Conservation (phyloP, 2,888 invertebrate genomes). For the Axea sp. region DNA sequence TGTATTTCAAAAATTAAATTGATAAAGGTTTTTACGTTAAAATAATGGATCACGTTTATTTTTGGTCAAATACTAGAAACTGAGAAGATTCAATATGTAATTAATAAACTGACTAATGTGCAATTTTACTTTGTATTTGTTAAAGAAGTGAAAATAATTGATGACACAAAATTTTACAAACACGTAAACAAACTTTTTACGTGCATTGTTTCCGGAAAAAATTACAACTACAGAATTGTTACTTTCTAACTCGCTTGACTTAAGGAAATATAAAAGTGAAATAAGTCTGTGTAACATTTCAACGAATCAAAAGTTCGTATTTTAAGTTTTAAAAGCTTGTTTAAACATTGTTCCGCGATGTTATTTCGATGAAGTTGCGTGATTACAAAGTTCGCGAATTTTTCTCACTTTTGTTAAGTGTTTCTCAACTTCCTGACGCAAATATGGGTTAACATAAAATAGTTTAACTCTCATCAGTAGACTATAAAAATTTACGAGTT, state of each 20-base stretch:
- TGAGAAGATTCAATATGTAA: too few relatives aligned
- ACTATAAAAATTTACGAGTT: too few relatives aligned
- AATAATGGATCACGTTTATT: too few relatives aligned
- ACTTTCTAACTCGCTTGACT: background rate
- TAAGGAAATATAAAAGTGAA: background rate
- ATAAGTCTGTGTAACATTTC: background rate
- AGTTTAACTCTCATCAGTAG: too few relatives aligned
- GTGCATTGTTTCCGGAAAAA: background rate
- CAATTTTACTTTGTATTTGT: too few relatives aligned
- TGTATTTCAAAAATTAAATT: too few relatives aligned
- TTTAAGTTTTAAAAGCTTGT: conserved; percentile 5
- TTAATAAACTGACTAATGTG: too few relatives aligned
- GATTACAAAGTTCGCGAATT: conserved; percentile 13
- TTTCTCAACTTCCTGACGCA: background rate
- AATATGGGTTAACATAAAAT: background rate
- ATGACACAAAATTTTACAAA: too few relatives aligned
- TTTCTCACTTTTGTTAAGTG: conserved; percentile 10
- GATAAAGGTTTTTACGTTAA: too few relatives aligned
- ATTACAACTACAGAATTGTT: background rate
- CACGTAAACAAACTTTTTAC: too few relatives aligned
- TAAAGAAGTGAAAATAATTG: too few relatives aligned
- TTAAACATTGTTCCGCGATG: conserved; percentile 8
- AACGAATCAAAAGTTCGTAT: background rate
- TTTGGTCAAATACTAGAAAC: too few relatives aligned
- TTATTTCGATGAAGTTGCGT: conserved; percentile 17